Evolutionary conservation across 2,888 invertebrate species (phyloP).

Genomic region (Eucera pruinosa): DNA sequence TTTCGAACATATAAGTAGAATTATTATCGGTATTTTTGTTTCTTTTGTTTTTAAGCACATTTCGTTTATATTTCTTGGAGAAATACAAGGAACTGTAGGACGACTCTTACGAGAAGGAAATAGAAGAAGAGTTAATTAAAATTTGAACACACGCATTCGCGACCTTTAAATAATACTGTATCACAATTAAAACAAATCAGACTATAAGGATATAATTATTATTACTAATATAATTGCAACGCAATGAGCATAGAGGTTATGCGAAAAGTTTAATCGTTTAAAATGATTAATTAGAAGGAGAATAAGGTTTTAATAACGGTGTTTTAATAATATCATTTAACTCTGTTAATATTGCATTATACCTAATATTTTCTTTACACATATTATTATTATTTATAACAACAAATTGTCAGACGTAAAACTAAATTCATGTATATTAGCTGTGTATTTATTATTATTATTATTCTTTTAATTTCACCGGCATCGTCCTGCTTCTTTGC

Average conservation of each 20-base stretch:
- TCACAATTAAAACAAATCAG: conserved; percentile 53
- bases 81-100: conserved; percentile 29
- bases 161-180: conserved; percentile 50
- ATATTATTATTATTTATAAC: too few relatives aligned
- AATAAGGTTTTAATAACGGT: conserved; percentile 6
- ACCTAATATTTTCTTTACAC: conserved; percentile 27
- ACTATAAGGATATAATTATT: conserved; percentile 41
- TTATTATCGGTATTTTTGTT: too few relatives aligned
- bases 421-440: conserved; percentile 22
- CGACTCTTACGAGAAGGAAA: neutral
- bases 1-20: conserved; percentile 4
- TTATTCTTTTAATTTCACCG: conserved; percentile 31
- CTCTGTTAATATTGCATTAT: conserved; percentile 21
- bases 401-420: conserved; percentile 38
- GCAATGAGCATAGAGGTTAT: conserved; percentile 23
- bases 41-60: conserved; percentile 8
- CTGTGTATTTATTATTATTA: neutral
- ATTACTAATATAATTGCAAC: conserved; percentile 40
- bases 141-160: conserved; percentile 44
- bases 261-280: conserved; percentile 23
- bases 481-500: conserved; percentile 4
- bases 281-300: conserved; percentile 18
- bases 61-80: conserved; percentile 8
- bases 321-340: conserved; percentile 21
- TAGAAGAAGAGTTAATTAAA: conserved; percentile 24